Conservation (phyloP, 2,797 vertebrate species). For the Bradypus variegatus region DNA sequence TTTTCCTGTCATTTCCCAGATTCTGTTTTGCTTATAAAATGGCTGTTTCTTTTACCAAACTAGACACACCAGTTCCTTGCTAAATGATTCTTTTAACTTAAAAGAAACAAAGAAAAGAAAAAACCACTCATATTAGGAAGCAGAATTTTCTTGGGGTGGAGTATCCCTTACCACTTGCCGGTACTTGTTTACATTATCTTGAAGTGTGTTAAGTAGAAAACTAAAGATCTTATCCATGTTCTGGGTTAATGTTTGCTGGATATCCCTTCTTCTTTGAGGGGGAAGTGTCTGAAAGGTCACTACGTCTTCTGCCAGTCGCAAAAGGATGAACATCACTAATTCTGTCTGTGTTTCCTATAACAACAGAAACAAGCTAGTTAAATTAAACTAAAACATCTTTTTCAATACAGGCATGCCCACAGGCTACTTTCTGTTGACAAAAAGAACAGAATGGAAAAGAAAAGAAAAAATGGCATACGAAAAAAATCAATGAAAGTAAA, state of each 20-base stretch:
- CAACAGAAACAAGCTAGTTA: conserved; percentile 58
- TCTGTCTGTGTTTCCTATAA: conserved; percentile 93
- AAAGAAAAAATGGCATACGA: too few relatives aligned
- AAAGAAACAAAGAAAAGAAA: background rate
- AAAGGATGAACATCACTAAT: conserved; percentile 95
- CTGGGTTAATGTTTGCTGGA: conserved; percentile 94
- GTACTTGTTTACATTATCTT: conserved; percentile 86
- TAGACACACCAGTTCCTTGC: background rate
- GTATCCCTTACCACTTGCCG: conserved; percentile 79
- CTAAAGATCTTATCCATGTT: conserved; percentile 95
- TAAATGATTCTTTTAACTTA: background rate
- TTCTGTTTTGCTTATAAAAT: conserved; percentile 8
- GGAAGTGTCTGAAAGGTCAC: conserved; percentile 96
- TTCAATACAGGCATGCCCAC: background rate
- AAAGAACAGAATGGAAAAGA: background rate
- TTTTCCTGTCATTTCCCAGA: background rate
- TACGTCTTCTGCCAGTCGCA: conserved; percentile 94
- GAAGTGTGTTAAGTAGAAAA: conserved; percentile 88
- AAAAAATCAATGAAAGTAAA: background rate
- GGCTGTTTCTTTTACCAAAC: background rate
- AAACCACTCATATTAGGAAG: background rate
- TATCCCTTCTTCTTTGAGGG: conserved; percentile 90
- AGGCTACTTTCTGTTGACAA: background rate
- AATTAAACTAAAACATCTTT: background rate
- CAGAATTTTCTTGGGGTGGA: background rate